These are phyloP conservation scores for Acrocephalus arundinaceus DNA, from an alignment of 2,113 vertebrate genomes.

Conservation along the genomic window DNA sequence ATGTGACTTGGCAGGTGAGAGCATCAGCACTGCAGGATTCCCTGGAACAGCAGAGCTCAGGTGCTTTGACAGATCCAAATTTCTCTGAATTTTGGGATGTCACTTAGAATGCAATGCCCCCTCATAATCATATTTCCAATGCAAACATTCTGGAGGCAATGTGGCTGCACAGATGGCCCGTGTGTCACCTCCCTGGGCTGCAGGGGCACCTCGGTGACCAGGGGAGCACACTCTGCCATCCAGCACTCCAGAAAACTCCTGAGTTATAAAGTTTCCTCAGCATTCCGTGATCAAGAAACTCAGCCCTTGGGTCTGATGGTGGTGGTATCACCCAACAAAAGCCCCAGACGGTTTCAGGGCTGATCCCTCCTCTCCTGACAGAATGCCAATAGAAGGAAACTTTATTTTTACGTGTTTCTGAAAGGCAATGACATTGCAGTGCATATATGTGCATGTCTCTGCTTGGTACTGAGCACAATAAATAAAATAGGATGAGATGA, in stretches of 20 bases:
- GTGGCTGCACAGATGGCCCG: background rate
- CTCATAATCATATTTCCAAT: rapidly evolving
- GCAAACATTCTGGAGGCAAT: background rate
- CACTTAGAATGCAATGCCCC: background rate
- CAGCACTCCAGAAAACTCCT: background rate
- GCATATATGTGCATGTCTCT: slow-evolving; percentile 27
- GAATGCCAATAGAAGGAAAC: background rate
- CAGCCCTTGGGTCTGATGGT: background rate
- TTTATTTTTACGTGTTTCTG: background rate
- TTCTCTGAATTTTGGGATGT: background rate
- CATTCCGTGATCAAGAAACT: background rate
- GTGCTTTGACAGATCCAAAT: rapidly evolving
- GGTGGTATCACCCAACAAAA: background rate
- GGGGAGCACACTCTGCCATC: background rate
- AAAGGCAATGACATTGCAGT: background rate
- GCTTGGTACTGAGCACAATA: background rate
- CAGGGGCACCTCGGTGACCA: background rate
- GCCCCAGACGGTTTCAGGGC: background rate
- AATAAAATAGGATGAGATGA: slow-evolving; percentile 45
- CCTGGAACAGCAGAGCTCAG: background rate
- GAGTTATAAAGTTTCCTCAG: background rate
- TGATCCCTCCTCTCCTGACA: background rate
- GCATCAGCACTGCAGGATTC: background rate
- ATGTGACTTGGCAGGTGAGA: background rate
- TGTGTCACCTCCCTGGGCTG: background rate